Percentiles rank a stretch among this genome's conserved stretches.
These are phyloP conservation scores for Hirudinaria manillensis DNA, from an alignment of 2,888 invertebrate species.

Conservation along the genomic window DNA sequence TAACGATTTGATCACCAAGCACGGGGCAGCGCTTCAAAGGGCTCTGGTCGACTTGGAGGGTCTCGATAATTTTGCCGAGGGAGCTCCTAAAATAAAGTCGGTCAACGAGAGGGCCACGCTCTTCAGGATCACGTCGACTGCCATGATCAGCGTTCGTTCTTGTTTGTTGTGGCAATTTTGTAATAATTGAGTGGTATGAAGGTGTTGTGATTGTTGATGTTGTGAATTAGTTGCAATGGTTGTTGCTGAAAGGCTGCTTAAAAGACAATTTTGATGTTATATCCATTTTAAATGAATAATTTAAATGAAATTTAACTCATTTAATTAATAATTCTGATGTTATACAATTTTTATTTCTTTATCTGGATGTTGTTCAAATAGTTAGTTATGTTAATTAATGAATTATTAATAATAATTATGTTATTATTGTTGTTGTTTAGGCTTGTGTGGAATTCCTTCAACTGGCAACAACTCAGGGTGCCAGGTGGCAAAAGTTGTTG, in stretches of 20 bases:
- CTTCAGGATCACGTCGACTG: constrained; percentile 87
- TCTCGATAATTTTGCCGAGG: constrained; percentile 44
- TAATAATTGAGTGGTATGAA: neutral
- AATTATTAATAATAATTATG: too few species aligned
- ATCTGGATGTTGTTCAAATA: neutral
- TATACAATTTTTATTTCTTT: too few species aligned
- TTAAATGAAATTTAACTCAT: too few species aligned
- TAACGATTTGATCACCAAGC: constrained; percentile 80
- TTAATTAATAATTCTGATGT: too few species aligned
- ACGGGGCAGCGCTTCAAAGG: constrained; percentile 67
- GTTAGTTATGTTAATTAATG: too few species aligned
- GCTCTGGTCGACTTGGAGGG: constrained; percentile 52
- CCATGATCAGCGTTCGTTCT: constrained; percentile 84
- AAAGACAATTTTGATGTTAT: too few species aligned
- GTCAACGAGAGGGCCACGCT: constrained; percentile 86
- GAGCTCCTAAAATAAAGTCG: constrained; percentile 63
- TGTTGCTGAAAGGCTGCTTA: neutral
- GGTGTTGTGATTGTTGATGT: too few species aligned
- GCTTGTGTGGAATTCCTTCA: constrained; percentile 85
- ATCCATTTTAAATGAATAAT: too few species aligned
- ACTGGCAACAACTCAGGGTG: constrained; percentile 79
- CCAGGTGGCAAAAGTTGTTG: constrained; percentile 83
- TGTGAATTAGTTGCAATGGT: neutral
- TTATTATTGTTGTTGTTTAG: constrained; percentile 61
- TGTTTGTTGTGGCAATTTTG: neutral